phyloP scores from a whole-genome alignment of 2,797 vertebrate species.

The Paratrypauchen microcephalus region DNA sequence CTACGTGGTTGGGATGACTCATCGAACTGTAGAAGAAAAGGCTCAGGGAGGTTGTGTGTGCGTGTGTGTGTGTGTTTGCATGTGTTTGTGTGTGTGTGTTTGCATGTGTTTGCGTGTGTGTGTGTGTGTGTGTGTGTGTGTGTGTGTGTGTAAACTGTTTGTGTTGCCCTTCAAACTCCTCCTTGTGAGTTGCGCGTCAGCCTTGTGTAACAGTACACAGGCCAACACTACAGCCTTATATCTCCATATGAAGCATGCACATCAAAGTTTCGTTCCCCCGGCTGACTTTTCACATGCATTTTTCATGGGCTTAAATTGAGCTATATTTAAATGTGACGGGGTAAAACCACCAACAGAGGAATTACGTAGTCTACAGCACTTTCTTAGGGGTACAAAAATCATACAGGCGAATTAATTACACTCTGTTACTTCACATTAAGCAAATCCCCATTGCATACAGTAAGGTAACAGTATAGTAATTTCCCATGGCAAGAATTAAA shows the following conservation, averaged over 20 bases:
- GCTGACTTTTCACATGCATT: slow-evolving; percentile 5
- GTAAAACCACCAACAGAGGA: slow-evolving; percentile 33
- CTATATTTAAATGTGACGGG: slow-evolving; percentile 12
- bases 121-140: slow-evolving; percentile 31
- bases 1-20: slow-evolving; percentile 68
- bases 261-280: slow-evolving; percentile 13
- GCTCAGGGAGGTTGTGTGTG: slow-evolving; percentile 56
- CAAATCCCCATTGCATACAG: too few species aligned
- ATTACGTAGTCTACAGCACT: slow-evolving; percentile 38
- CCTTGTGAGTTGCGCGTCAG: slow-evolving; percentile 59
- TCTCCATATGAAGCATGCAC: background rate
- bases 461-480: too few species aligned
- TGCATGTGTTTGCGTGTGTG: slow-evolving; percentile 41
- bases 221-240: slow-evolving; percentile 5
- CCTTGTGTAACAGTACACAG: slow-evolving; percentile 50
- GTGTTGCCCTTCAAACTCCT: slow-evolving; percentile 71
- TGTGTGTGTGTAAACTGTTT: slow-evolving; percentile 24
- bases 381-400: slow-evolving; percentile 20
- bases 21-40: slow-evolving; percentile 62
- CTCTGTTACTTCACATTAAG: background rate
- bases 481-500: too few species aligned
- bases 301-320: slow-evolving; percentile 5
- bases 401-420: background rate
- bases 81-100: slow-evolving; percentile 27
- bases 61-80: slow-evolving; percentile 25